These are phyloP conservation scores for Argyrosomus regius DNA, from an alignment of 2,797 vertebrate genomes.

Conservation along the genomic window DNA sequence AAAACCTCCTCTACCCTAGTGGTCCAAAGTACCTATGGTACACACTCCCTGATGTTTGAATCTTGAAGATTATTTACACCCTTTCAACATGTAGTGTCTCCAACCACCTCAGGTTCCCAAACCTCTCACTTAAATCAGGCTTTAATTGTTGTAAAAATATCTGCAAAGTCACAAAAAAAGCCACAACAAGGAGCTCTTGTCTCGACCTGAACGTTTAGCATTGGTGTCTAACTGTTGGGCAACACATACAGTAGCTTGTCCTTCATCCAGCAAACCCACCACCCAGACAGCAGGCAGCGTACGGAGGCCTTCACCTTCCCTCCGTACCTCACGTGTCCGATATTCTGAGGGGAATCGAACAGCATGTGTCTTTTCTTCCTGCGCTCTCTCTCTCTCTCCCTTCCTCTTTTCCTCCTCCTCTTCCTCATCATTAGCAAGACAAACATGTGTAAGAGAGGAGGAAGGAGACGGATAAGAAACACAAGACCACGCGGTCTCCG, in stretches of 20 bases:
- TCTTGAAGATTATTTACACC: neutral
- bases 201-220: neutral
- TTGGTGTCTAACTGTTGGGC: neutral
- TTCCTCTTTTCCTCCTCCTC: slow-evolving; percentile 50
- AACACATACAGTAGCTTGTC: neutral
- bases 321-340: slow-evolving; percentile 46
- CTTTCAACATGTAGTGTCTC: neutral
- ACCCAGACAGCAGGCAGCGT: neutral
- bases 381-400: slow-evolving; percentile 28
- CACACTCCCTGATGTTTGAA: neutral
- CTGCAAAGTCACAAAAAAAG: neutral
- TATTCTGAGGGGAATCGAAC: slow-evolving; percentile 49
- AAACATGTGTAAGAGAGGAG: slow-evolving; percentile 69
- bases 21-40: too few relatives aligned
- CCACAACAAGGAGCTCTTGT: too few relatives aligned
- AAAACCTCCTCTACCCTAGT: too few relatives aligned
- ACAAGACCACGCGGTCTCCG: slow-evolving; percentile 38
- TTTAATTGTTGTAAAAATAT: neutral
- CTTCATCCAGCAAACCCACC: neutral
- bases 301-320: slow-evolving; percentile 20
- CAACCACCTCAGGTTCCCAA: neutral
- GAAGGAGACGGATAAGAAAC: slow-evolving; percentile 62
- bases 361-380: slow-evolving; percentile 54
- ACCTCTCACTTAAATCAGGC: neutral
- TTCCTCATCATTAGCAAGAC: slow-evolving; percentile 72